Conservation (phyloP, 2,888 invertebrate genomes). For the Eurytoma adleriae region DNA sequence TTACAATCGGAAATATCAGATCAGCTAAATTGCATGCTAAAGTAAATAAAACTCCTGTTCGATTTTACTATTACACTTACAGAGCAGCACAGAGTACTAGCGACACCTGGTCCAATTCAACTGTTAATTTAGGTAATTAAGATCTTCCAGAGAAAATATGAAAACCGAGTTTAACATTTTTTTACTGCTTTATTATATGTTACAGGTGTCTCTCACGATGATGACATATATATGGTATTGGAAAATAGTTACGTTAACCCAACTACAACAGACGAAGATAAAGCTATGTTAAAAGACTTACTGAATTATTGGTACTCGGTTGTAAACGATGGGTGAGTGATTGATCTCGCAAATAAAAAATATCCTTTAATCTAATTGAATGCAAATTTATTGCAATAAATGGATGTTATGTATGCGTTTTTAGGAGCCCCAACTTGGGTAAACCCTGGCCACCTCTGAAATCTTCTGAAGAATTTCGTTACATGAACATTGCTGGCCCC, state of each 20-base stretch:
- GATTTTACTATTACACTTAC: conserved; percentile 34
- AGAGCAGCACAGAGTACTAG: conserved; percentile 32
- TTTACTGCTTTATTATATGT: neutral
- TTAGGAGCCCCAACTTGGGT: conserved; percentile 32
- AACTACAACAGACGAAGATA: conserved; percentile 22
- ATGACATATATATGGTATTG: conserved; percentile 36
- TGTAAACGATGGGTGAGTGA: conserved; percentile 26
- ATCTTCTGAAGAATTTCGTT: conserved; percentile 18
- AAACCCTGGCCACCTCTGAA: conserved; percentile 32
- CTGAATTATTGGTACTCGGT: conserved; percentile 38
- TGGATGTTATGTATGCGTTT: neutral
- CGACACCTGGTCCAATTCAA: neutral
- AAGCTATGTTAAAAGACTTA: conserved; percentile 23
- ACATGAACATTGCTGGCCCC: conserved; percentile 50
- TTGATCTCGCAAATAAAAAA: conserved; percentile 70
- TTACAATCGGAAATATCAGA: neutral
- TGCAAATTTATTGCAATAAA: conserved; percentile 1
- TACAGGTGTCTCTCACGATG: conserved; percentile 35
- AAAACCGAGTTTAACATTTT: neutral
- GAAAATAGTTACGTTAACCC: conserved; percentile 17
- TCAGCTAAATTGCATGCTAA: conserved; percentile 23
- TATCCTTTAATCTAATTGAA: neutral
- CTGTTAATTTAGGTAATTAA: neutral
- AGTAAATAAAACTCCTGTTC: conserved; percentile 13
- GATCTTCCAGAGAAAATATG: neutral